These are phyloP conservation scores for Phymastichus coffea DNA, from an alignment of 1,140 invertebrate species.

Conservation along the genomic window DNA sequence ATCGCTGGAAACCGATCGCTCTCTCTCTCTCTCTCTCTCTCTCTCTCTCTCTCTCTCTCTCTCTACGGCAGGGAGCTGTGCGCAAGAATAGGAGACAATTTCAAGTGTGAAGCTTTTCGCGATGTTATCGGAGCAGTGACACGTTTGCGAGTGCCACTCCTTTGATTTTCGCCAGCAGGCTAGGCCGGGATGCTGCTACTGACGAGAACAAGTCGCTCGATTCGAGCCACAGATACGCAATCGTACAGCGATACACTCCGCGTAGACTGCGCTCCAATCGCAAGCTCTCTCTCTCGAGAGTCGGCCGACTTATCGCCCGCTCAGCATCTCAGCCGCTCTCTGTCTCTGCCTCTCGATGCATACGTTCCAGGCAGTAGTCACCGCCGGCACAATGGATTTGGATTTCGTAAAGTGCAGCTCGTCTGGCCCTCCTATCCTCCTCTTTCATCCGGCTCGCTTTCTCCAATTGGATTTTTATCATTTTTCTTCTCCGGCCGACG, in stretches of 20 bases:
- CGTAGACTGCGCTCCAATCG: background rate
- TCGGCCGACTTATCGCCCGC: too few species aligned
- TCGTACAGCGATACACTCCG: constrained; percentile 8
- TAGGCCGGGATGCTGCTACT: constrained; percentile 30
- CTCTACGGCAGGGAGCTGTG: background rate
- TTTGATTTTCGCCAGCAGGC: constrained; percentile 25
- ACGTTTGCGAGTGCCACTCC: constrained; percentile 26
- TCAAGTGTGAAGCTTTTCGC: constrained; percentile 22
- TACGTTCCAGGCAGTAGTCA: too few species aligned
- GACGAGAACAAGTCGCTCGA: background rate
- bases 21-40: background rate
- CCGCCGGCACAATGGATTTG: too few species aligned
- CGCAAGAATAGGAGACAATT: constrained; percentile 27
- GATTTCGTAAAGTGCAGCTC: too few species aligned
- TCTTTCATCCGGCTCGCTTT: too few species aligned
- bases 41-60: background rate
- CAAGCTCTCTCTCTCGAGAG: background rate
- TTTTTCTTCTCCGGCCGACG: too few species aligned
- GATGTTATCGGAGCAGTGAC: constrained; percentile 10
- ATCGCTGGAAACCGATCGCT: constrained; percentile 34
- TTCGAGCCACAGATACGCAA: constrained; percentile 9
- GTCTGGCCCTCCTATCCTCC: too few species aligned
- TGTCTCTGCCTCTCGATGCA: background rate
- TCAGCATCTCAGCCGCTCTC: background rate
- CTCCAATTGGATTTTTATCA: background rate